phyloP scores from a whole-genome alignment of 2,113 vertebrate genomes.

The Drymodes brunneopygia region DNA sequence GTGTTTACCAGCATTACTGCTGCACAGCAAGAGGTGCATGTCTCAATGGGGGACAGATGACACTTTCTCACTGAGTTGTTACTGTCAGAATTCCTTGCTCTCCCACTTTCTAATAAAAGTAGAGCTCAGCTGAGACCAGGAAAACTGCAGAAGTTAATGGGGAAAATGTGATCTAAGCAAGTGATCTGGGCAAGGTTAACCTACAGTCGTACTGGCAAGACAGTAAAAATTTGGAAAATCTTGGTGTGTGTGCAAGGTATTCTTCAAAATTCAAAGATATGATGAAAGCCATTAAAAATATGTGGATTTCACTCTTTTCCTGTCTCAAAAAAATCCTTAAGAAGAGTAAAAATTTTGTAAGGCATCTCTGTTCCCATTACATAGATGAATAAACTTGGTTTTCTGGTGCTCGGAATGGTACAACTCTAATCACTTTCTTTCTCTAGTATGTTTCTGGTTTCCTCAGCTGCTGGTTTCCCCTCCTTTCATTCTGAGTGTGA shows the following conservation, averaged over 20 bases:
- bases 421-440: background rate
- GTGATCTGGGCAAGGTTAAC: background rate
- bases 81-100: background rate
- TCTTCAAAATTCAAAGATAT: background rate
- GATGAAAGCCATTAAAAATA: background rate
- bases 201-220: background rate
- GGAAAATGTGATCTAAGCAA: background rate
- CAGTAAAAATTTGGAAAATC: background rate
- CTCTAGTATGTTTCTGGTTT: background rate
- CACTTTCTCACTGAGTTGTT: background rate
- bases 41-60: background rate
- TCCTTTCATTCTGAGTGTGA: background rate
- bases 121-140: background rate
- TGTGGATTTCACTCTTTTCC: accelerated
- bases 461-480: background rate
- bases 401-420: background rate
- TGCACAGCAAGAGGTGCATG: background rate
- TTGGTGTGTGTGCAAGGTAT: background rate
- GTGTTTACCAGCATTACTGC: background rate
- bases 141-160: background rate
- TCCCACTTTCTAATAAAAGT: background rate
- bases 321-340: background rate
- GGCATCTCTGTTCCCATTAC: background rate
- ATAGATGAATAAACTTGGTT: background rate
- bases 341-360: background rate